phyloP scores from a whole-genome alignment of 37 sponge, comb jelly and placozoan genomes.

The Theonella swinhoei region DNA sequence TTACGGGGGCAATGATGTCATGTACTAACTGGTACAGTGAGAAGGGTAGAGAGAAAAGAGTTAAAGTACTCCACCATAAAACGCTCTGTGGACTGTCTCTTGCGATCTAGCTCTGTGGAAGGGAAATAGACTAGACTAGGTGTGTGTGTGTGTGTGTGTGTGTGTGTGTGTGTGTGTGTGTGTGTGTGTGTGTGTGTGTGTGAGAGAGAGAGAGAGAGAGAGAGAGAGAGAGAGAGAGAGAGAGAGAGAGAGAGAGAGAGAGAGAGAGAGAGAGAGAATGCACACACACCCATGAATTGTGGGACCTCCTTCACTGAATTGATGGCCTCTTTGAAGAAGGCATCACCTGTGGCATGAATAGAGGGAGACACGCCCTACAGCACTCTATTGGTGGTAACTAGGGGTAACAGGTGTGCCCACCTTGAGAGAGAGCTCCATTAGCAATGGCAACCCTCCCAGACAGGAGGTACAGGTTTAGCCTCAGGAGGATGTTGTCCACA shows the following conservation, averaged over 20 bases:
- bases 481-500: conserved; percentile 58
- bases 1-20: neutral
- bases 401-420: conserved; percentile 42
- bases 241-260: neutral
- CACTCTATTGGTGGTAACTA: neutral
- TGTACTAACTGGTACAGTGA: conserved; percentile 78
- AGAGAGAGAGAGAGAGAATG: neutral
- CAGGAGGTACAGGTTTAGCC: conserved; percentile 91
- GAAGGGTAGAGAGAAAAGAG: conserved; percentile 84
- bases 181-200: too few species aligned
- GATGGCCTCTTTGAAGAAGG: conserved; percentile 89
- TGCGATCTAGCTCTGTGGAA: conserved; percentile 71
- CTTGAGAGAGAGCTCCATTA: conserved; percentile 95
- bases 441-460: conserved; percentile 90
- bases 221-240: neutral
- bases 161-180: neutral
- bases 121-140: neutral
- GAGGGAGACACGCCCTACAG: neutral
- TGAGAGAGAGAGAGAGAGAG: neutral
- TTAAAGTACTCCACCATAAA: conserved; percentile 49
- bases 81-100: conserved; percentile 71
- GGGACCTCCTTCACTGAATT: conserved; percentile 82
- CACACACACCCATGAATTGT: conserved; percentile 65
- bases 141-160: neutral
- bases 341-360: conserved; percentile 74